Evolutionary conservation across 2,113 vertebrate species (phyloP), one percentile per base, ranked within the genome.

Genomic region (Oncorhynchus masou): DNA sequence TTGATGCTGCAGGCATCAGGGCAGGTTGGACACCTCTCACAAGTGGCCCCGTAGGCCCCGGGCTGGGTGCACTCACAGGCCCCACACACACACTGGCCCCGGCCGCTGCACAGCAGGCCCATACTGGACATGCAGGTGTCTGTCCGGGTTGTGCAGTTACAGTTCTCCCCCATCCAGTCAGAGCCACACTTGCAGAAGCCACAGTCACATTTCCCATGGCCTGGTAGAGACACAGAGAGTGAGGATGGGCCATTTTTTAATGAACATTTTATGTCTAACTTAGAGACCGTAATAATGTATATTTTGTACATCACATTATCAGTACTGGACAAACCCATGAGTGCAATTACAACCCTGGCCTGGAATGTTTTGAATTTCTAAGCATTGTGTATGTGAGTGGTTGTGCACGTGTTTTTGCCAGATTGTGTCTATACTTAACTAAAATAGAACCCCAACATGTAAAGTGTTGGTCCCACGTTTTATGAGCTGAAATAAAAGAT

Each of bases 11-110:
- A 99, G 89, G 95, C 92, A 0, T 98, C 97, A 0, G 95, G 96
- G 79, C 98, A 99, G 60, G 97, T 99, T 80, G 96, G 97, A 54
- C 98, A 99, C 81, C 95, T 98, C 84, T 99, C 97, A 1, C 98
- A 99, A 84, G 95, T 97, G 24, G 87, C 86, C 0, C 98, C 98
- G 0, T 95, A 99, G 66, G 97, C 97, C 2, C 97, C 96, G 0
- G 94, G 95, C 88, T 98, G 95, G 73, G 94, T 95, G 86, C 98
- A 99, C 39, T 95, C 77, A 0, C 98, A 99, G 64, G 87, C 91
- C 2, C 97, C 97, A 0, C 98, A 99, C 22, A 92, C 51, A 0
- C 98, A 99, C 74, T 87, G 85, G 7, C 97, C 98, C 0, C 95
- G 93, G 22, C 95, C 95, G 0, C 95, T 98, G 91, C 98, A 99